Base-by-base conservation (phyloP, 1,140 invertebrate genomes). In the Drosophila carrolli region DNA sequence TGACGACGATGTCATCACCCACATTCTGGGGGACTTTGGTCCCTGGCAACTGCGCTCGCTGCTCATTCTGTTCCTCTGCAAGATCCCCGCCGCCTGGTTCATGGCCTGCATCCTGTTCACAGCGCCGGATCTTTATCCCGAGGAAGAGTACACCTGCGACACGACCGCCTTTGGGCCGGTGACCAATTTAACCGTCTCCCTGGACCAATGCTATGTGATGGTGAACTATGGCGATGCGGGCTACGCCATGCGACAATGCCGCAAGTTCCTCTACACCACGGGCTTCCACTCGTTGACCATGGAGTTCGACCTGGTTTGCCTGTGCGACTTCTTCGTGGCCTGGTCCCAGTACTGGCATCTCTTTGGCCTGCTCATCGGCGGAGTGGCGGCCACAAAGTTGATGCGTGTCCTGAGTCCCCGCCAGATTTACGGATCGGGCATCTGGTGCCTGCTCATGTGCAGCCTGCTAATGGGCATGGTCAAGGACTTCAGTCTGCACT, bases 41-140 rank as follows among this genome's bases (percentile, higher is more conserved):
- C 73, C 84, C 2, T 93, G 92, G 92, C 93, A 93, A 46, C 57
- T 93, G 13, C 82, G 92, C 38, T 79, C 92, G 1, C 74, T 92
- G 32, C 67, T 91, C 10, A 89, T 93, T 35, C 72, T 93, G 11
- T 93, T 90, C 55, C 67, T 93, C 6, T 90, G 90, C 48, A 93
- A 93, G 70, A 91, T 93, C 23, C 93, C 93, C 0, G 91, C 93
- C 6, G 91, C 93, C n/a, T 93, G 93, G 93, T 93, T 93, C 50
- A 93, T 93, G 93, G 92, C 93, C 4, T 90, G 84, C 37, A 90
- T 93, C 14, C 89, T 93, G 7, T 92, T 92, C n/a, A 89, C 91
- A 4, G 91, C 91, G 0, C 89, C 91, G 4, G 91, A 91, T 13
- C 63, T 91, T 2, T 81, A 91, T 65, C 81, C 90, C 2, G 51